Percentiles rank a stretch among this genome's conserved stretches.
These are phyloP conservation scores for Aplysina aerophoba DNA, from an alignment of 37 sponge, comb jelly and placozoan genomes.

Conservation along the genomic window DNA sequence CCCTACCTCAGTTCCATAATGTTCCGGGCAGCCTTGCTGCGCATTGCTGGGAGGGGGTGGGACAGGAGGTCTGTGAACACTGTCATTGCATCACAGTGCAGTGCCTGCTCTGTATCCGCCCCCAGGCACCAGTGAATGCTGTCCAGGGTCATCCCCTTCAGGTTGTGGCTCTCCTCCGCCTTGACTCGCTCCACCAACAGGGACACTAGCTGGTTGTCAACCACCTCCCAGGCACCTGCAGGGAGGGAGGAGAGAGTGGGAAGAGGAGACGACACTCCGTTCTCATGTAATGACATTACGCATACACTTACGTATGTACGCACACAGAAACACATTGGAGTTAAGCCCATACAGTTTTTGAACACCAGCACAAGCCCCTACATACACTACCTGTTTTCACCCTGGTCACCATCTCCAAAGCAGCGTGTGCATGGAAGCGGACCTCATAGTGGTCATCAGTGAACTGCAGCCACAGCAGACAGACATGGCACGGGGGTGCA, in stretches of 20 bases:
- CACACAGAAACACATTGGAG: no score
- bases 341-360: no score
- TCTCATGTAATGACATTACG: no score
- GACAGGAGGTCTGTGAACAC: constrained; percentile 58
- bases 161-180: constrained; percentile 34
- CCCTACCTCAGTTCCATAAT: constrained; percentile 77
- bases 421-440: constrained; percentile 19
- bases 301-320: no score
- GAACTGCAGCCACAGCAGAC: neutral
- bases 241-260: no score
- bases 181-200: constrained; percentile 54
- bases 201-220: constrained; percentile 21
- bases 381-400: neutral
- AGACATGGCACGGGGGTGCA: neutral
- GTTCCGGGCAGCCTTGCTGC: constrained; percentile 89
- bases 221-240: constrained; percentile 24
- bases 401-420: constrained; percentile 12
- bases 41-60: constrained; percentile 48
- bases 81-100: constrained; percentile 70
- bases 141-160: constrained; percentile 75
- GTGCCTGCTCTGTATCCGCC: constrained; percentile 73
- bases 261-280: no score
- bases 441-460: constrained; percentile 32
- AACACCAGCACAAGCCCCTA: no score
- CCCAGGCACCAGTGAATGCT: constrained; percentile 91